Evolutionary conservation across 2,888 invertebrate species (phyloP).

Genomic region (Trichogramma evanescens): DNA sequence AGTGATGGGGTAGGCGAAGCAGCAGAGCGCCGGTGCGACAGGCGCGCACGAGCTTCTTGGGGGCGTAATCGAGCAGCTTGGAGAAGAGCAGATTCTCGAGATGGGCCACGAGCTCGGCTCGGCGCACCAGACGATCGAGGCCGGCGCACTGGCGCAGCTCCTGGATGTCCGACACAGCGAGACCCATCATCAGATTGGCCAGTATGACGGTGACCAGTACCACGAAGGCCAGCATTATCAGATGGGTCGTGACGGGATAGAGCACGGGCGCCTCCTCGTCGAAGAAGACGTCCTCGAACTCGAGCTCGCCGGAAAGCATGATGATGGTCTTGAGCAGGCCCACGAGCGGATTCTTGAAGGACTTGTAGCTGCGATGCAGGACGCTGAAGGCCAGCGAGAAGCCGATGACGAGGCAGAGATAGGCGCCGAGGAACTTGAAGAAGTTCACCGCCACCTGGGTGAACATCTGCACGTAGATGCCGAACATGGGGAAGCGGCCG

Average conservation of each 20-base stretch:
- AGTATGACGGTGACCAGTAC: constrained; percentile 73
- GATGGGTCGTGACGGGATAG: constrained; percentile 68
- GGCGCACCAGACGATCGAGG: constrained; percentile 70
- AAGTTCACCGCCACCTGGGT: constrained; percentile 75
- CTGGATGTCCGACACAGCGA: constrained; percentile 79
- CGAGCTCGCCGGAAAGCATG: constrained; percentile 84
- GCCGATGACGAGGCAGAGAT: constrained; percentile 71
- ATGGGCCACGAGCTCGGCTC: constrained; percentile 75
- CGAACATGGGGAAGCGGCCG: constrained; percentile 78
- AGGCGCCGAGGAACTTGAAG: constrained; percentile 72
- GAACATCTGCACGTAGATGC: constrained; percentile 82
- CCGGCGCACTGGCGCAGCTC: constrained; percentile 76
- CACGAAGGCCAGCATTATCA: constrained; percentile 70
- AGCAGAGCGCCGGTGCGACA: constrained; percentile 67
- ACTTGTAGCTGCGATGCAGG: constrained; percentile 67
- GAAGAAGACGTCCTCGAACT: constrained; percentile 79
- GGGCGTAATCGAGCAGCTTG: constrained; percentile 61
- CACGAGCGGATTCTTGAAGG: constrained; percentile 60
- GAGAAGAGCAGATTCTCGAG: constrained; percentile 79
- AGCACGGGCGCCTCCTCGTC: constrained; percentile 48
- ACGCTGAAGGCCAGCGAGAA: constrained; percentile 78
- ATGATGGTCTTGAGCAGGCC: constrained; percentile 71
- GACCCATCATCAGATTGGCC: constrained; percentile 75
- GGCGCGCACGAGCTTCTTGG: constrained; percentile 57
- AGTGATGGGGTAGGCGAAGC: constrained; percentile 67